A percentile compares a stretch with the other conserved stretches of the same genome.
phyloP scores from a whole-genome alignment of 2,888 invertebrate species.

The Choristoneura rosaceana region DNA sequence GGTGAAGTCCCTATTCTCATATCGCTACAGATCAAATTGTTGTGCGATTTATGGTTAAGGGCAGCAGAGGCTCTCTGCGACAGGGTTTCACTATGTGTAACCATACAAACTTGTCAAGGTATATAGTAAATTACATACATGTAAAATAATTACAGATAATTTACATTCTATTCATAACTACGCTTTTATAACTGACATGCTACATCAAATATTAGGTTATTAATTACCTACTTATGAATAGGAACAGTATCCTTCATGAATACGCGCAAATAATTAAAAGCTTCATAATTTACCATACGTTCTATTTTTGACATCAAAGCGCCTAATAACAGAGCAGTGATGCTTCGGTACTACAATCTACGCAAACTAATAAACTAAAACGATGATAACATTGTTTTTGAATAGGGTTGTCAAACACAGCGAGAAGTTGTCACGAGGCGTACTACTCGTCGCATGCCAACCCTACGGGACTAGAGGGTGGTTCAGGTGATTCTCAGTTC shows the following conservation, averaged over 20 bases:
- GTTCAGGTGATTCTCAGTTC: constrained; percentile 22
- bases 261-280: constrained; percentile 15
- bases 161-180: neutral
- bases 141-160: neutral
- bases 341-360: constrained; percentile 27
- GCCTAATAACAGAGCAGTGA: constrained; percentile 53
- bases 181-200: neutral
- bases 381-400: constrained; percentile 52
- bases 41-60: too few relatives aligned
- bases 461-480: constrained; percentile 51
- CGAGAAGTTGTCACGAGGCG: constrained; percentile 51
- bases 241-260: neutral
- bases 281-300: neutral
- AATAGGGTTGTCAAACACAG: constrained; percentile 72
- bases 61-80: too few relatives aligned
- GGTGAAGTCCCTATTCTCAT: too few relatives aligned
- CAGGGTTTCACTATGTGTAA: too few relatives aligned
- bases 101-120: too few relatives aligned
- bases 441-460: constrained; percentile 53
- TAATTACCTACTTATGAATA: neutral
- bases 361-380: constrained; percentile 29
- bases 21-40: too few relatives aligned
- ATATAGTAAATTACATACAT: too few relatives aligned
- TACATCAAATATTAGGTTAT: neutral
- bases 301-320: constrained; percentile 33